Evolutionary conservation across 2,113 vertebrate genomes (phyloP).

Genomic region (Notiomystis cincta): DNA sequence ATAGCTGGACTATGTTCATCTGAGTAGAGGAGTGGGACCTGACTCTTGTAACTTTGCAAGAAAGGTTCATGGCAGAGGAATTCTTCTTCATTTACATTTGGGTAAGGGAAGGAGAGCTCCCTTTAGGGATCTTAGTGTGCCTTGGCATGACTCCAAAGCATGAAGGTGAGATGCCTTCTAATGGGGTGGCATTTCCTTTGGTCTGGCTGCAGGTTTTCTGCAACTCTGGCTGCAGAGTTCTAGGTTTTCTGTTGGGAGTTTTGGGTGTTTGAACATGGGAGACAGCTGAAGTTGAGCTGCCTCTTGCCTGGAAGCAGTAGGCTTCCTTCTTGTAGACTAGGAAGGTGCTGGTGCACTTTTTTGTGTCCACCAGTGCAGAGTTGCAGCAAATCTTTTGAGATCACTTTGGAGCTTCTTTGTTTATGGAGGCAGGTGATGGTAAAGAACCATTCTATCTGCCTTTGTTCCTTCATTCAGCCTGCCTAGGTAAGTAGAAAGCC

Average conservation of each 20-base stretch:
- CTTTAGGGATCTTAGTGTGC: background rate
- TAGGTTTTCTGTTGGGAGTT: background rate
- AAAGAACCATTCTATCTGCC: background rate
- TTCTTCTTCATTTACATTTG: background rate
- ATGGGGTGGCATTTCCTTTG: background rate
- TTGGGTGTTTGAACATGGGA: background rate
- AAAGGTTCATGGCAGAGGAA: background rate
- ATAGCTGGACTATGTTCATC: background rate
- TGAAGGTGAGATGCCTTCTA: fast-evolving
- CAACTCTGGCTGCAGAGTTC: too few relatives aligned
- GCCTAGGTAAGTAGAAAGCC: background rate
- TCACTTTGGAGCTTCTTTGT: background rate
- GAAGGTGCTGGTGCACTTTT: background rate
- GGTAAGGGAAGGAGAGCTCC: fast-evolving
- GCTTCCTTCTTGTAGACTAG: background rate
- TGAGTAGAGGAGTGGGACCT: background rate
- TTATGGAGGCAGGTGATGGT: fast-evolving
- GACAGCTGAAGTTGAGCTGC: background rate
- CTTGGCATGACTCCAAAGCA: background rate
- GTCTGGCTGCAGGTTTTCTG: background rate
- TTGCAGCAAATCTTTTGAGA: background rate
- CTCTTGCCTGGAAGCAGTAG: background rate
- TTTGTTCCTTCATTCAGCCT: background rate
- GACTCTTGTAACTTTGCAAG: background rate
- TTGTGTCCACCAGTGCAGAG: background rate